Evolutionary conservation across 2,888 invertebrate genomes (phyloP).

Genomic region (Cephus pygmeus): DNA sequence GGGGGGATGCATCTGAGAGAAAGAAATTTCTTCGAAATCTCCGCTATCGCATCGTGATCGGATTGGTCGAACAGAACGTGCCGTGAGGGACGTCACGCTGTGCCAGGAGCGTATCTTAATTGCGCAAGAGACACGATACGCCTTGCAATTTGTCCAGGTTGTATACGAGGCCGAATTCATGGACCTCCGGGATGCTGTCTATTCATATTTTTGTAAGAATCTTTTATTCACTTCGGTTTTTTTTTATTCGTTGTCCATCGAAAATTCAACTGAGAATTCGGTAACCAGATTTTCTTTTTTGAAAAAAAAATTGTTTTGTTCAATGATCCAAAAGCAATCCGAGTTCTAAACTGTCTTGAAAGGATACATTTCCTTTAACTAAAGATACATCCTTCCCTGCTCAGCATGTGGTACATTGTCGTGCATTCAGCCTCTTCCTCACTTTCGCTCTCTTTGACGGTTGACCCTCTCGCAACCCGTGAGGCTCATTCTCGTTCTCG

Average conservation of each 20-base stretch:
- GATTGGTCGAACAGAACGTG: slow-evolving; percentile 35
- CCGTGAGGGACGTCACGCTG: slow-evolving; percentile 32
- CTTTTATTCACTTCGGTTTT: neutral
- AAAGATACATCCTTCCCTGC: slow-evolving; percentile 7
- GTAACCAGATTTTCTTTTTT: neutral
- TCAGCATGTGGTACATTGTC: slow-evolving; percentile 26
- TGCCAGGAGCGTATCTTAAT: slow-evolving; percentile 37
- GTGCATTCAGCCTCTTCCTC: slow-evolving; percentile 24
- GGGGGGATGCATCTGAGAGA: slow-evolving; percentile 14
- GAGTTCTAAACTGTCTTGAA: neutral
- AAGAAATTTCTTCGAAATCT: slow-evolving; percentile 14
- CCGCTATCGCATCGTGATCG: slow-evolving; percentile 28
- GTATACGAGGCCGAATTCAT: neutral
- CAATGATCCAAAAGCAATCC: neutral
- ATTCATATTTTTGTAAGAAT: neutral
- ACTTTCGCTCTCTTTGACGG: slow-evolving; percentile 26
- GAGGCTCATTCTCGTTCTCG: slow-evolving; percentile 3
- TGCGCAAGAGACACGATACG: slow-evolving; percentile 31
- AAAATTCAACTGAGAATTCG: neutral
- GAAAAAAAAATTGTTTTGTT: neutral
- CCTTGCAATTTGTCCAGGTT: slow-evolving; percentile 34
- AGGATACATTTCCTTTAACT: neutral
- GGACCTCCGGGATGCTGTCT: neutral
- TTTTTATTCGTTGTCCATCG: neutral
- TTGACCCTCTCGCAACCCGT: slow-evolving; percentile 17